These are phyloP conservation scores for Carterocephalus palaemon DNA, from an alignment of 2,888 invertebrate genomes.

Conservation along the genomic window DNA sequence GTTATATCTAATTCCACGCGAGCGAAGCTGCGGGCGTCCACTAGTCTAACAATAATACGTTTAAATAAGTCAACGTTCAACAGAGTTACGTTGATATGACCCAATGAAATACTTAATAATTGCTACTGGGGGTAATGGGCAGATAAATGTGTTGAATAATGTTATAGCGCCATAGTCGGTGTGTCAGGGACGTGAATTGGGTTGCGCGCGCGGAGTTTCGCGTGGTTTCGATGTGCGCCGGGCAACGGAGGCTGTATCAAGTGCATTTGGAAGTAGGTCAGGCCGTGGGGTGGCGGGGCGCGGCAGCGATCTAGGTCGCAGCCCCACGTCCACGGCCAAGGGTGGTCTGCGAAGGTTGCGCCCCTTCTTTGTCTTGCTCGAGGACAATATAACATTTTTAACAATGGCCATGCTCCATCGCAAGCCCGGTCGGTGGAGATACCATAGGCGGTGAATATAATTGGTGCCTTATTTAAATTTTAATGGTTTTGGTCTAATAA, in stretches of 20 bases:
- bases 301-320: slow-evolving; percentile 62
- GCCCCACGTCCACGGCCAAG: slow-evolving; percentile 77
- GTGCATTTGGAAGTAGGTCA: slow-evolving; percentile 70
- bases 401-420: slow-evolving; percentile 7
- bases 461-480: neutral
- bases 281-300: slow-evolving; percentile 59
- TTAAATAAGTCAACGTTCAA: too few relatives aligned
- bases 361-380: slow-evolving; percentile 54
- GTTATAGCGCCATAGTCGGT: slow-evolving; percentile 22
- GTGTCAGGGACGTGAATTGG: slow-evolving; percentile 41
- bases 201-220: slow-evolving; percentile 38
- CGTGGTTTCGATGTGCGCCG: slow-evolving; percentile 39
- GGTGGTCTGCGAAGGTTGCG: slow-evolving; percentile 71
- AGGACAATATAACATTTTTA: slow-evolving; percentile 30
- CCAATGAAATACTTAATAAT: too few relatives aligned
- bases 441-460: too few relatives aligned
- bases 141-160: slow-evolving; percentile 35
- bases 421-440: slow-evolving; percentile 7
- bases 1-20: too few relatives aligned
- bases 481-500: too few relatives aligned
- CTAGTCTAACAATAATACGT: too few relatives aligned
- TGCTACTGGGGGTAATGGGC: too few relatives aligned
- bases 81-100: too few relatives aligned
- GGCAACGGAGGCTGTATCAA: slow-evolving; percentile 54
- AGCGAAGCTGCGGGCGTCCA: too few relatives aligned